Evolutionary conservation across 1,140 invertebrate genomes (phyloP), one percentile per base, ranked within the genome.

Genomic region (Campoletis sonorensis): DNA sequence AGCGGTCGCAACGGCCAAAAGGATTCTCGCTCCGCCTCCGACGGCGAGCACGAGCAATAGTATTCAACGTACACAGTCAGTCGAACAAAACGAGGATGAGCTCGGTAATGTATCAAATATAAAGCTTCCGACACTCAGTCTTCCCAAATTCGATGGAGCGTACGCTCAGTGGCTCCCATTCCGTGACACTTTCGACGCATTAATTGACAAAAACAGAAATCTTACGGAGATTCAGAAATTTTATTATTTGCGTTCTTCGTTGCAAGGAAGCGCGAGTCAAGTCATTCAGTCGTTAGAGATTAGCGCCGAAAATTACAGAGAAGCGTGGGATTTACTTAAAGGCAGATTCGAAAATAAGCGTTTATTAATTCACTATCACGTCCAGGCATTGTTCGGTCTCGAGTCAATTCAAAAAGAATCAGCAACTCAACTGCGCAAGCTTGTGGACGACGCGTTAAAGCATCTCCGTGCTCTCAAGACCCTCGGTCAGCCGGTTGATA

Each of bases 331-430:
- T 3, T 37, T 82, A 0, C 8, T 90, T 5, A 86, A 84, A 26
- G 79, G 85, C 7, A 40, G 86, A 8, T 89, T 84, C 68, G 83
- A 89, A 10, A 87, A 88, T 58, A 84, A 86, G 26, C 79, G 86
- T 10, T 33, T 88, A 15, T 76, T 91, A 0, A 81, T 87, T 30
- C 79, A 88, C n/a, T 82, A 86, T 27, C 86, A 87, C 30, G 67
- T 89, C 0, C 79, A 85, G 71, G 75, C 83, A 13, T 79, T 89
- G 11, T 84, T 89, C 16, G 82, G 85, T 13, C 27, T 86, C 7
- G 37, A 72, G 5, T 8, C 30, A 10, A 58, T 89, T 11, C 75
- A n/a, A 49, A 87, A 84, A 68, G 86, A 86, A 79, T 83, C 81
- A 0, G 72, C 77, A n/a, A 26, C 33, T 10, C 72, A 54, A 5